Conservation (phyloP, 2,888 invertebrate species). For the Rhagonycha fulva region DNA sequence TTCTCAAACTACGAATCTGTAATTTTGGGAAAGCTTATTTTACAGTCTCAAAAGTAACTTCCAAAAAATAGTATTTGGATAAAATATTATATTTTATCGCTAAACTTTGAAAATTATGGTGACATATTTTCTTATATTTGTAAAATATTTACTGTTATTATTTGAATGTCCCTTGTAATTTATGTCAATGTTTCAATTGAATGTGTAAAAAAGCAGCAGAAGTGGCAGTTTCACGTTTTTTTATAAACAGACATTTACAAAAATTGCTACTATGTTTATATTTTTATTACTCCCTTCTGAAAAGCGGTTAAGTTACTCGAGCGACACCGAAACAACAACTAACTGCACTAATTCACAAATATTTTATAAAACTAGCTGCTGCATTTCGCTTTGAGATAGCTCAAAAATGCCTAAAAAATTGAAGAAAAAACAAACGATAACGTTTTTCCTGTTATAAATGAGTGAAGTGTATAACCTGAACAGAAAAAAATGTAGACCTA, state of each 20-base stretch:
- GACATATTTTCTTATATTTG: background rate
- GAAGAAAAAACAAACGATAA: background rate
- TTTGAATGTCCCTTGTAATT: background rate
- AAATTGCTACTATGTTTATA: background rate
- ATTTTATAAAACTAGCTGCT: background rate
- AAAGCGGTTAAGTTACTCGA: background rate
- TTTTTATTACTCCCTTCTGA: background rate
- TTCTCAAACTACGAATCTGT: no score
- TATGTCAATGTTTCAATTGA: background rate
- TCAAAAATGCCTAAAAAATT: background rate
- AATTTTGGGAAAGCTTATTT: background rate
- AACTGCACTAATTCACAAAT: background rate
- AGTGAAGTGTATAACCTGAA: constrained; percentile 3
- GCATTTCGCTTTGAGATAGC: background rate
- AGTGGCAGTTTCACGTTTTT: background rate
- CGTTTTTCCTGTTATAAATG: background rate
- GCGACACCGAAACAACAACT: background rate
- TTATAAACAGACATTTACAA: background rate
- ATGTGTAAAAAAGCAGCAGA: background rate
- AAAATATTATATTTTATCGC: background rate
- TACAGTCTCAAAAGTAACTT: background rate
- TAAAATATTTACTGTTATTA: background rate
- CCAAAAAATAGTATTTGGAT: background rate
- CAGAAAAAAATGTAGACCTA: constrained; percentile 2
- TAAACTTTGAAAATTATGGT: background rate